A percentile compares a stretch with the other conserved stretches of the same genome.
These are phyloP conservation scores for Chiridota heheva DNA, from an alignment of 35 echinoderm and acorn worm species.

Conservation along the genomic window DNA sequence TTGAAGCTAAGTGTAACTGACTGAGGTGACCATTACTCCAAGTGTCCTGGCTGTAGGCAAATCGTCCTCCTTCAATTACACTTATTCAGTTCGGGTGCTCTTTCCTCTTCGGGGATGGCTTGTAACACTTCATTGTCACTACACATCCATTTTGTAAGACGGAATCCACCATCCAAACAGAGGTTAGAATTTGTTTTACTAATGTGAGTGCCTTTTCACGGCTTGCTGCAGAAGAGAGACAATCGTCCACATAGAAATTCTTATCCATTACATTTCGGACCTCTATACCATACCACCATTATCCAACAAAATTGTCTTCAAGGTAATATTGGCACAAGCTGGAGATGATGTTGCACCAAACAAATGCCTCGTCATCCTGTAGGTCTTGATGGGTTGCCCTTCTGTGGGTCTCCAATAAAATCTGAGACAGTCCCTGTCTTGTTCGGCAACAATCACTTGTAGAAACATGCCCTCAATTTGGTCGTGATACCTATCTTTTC, in stretches of 20 bases:
- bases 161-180: not conserved
- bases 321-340: not conserved
- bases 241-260: conserved; percentile 17
- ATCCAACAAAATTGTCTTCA: not conserved
- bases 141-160: not conserved
- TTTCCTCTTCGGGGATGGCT: not conserved
- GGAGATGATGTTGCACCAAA: no score
- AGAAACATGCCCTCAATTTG: not conserved
- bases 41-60: not conserved
- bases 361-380: no score
- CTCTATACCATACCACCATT: not conserved
- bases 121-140: not conserved
- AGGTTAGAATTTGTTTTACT: not conserved
- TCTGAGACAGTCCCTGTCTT: not conserved
- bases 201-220: not conserved
- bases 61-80: not conserved
- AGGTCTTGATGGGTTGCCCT: not conserved
- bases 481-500: no score
- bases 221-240: not conserved
- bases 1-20: not conserved
- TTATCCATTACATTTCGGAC: not conserved
- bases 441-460: not conserved
- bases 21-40: not conserved
- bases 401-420: not conserved
- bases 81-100: not conserved